Evolutionary conservation across 1,140 invertebrate genomes (phyloP), one percentile per base, ranked within the genome.

Genomic region (Diachasmimorpha longicaudata): DNA sequence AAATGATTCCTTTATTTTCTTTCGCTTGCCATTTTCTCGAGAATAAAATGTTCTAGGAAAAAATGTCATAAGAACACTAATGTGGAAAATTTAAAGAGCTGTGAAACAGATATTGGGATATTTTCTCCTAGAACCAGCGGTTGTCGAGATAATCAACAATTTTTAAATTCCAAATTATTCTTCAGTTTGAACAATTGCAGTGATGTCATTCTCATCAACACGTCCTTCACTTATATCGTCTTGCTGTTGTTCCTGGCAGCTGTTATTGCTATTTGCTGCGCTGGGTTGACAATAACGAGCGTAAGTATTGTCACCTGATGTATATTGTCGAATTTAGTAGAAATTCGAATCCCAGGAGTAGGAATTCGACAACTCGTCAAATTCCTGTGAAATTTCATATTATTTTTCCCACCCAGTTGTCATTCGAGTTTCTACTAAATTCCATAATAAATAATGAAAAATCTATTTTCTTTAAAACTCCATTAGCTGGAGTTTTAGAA

Each of bases 261-360:
- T 23, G 10, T 77, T 16, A 70, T 77, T 36, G 76, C 76, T 14
- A 74, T 77, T 71, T 74, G 72, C 36, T 77, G 72, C 70, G 76
- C 76, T 52, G 72, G 72, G 21, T 74, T 77, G 55, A 67, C 72
- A 71, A 46, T 77, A 42, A 74, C 76, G 5, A 69, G 42, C 11
- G 76, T 77, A 72, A 66, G 19, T 72, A 16, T n/a, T n/a, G n/a
- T n/a, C n/a, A n/a, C n/a, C n/a, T n/a, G n/a, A n/a, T n/a, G n/a
- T n/a, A n/a, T n/a, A n/a, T n/a, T n/a, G n/a, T n/a, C n/a, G n/a
- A n/a, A n/a, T n/a, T n/a, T n/a, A n/a, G n/a, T n/a, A n/a, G n/a
- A n/a, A n/a, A n/a, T n/a, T n/a, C n/a, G n/a, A n/a, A n/a, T n/a
- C n/a, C n/a, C n/a, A n/a, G n/a, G n/a, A n/a, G n/a, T n/a, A n/a